Evolutionary conservation across 2,797 vertebrate genomes (phyloP).

Genomic region (Carapus acus): DNA sequence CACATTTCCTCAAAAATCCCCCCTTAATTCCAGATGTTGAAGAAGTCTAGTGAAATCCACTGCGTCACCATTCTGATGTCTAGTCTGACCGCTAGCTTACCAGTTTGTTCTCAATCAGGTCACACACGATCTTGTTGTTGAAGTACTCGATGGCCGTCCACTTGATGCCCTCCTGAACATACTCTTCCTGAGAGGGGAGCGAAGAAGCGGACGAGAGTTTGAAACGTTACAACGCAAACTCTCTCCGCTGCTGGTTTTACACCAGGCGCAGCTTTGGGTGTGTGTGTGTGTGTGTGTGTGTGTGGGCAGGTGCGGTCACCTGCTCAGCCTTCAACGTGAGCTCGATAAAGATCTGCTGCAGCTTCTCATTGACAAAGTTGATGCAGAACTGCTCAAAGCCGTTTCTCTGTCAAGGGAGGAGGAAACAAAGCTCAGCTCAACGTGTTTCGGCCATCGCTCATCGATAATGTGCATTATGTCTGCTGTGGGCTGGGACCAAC

Average conservation of each 20-base stretch:
- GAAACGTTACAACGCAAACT: background rate
- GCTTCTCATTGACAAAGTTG: conserved; percentile 97
- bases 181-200: conserved; percentile 81
- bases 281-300: too few species aligned
- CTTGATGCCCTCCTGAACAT: conserved; percentile 94
- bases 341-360: conserved; percentile 98
- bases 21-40: too few species aligned
- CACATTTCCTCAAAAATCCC: too few species aligned
- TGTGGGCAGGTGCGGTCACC: conserved; percentile 62
- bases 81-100: conserved; percentile 66
- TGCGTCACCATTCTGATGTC: background rate
- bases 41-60: too few species aligned
- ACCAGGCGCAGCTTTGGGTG: background rate
- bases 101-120: conserved; percentile 97
- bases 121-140: conserved; percentile 98
- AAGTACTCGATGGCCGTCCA: conserved; percentile 96
- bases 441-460: background rate
- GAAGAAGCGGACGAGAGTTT: conserved; percentile 1
- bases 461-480: conserved; percentile 11
- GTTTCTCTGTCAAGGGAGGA: conserved; percentile 76
- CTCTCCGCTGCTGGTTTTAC: background rate
- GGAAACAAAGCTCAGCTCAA: conserved; percentile 8
- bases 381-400: conserved; percentile 99
- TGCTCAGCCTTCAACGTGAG: conserved; percentile 97
- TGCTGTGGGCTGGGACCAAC: conserved; percentile 54